phyloP scores from a whole-genome alignment of 2,113 vertebrate genomes.

The Numenius arquata region DNA sequence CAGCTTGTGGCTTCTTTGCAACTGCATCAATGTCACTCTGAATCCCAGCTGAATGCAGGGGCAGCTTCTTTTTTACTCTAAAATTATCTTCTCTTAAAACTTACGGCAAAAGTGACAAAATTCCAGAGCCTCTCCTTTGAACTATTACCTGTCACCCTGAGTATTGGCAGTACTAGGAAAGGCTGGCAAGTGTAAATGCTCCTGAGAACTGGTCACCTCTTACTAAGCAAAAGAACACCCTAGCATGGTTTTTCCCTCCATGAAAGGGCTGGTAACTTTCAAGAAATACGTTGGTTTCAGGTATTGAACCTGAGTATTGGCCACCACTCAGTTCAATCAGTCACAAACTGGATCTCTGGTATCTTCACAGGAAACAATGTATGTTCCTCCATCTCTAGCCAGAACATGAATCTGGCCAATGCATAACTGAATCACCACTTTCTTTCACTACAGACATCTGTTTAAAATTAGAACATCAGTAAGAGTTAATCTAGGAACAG shows the following conservation, averaged over 20 bases:
- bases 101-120: neutral
- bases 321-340: neutral
- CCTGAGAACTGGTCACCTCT: neutral
- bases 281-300: neutral
- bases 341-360: neutral
- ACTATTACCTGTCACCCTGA: neutral
- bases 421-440: neutral
- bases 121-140: neutral
- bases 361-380: neutral
- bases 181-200: neutral
- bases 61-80: neutral
- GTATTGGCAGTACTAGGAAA: neutral
- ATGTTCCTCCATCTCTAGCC: neutral
- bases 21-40: neutral
- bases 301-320: neutral
- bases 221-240: neutral
- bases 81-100: neutral
- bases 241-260: neutral
- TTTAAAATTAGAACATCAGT: neutral
- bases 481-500: neutral
- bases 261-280: neutral
- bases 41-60: neutral
- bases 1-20: neutral
- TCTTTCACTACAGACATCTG: neutral
- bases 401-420: neutral